Evolutionary conservation across 1,140 invertebrate genomes (phyloP).

Genomic region (Cecropterus lyciades): DNA sequence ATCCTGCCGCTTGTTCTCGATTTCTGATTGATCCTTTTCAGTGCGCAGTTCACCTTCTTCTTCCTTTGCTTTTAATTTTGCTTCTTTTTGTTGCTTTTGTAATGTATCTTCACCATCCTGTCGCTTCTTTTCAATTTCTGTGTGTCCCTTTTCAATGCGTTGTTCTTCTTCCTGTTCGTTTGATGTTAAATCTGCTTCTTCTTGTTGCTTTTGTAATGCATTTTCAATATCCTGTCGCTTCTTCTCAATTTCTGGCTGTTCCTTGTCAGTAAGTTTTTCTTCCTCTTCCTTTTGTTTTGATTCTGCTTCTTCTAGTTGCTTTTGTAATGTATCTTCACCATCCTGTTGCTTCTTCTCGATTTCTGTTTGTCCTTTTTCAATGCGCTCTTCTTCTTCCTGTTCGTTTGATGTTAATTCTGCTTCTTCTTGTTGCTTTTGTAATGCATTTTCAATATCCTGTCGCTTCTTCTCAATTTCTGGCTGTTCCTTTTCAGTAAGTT

Average conservation of each 20-base stretch:
- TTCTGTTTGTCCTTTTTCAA: background rate
- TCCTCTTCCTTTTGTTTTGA: too few species aligned
- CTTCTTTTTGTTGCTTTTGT: background rate
- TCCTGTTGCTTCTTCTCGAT: background rate
- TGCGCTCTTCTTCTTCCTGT: background rate
- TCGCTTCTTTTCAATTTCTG: background rate
- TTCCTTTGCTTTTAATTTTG: background rate
- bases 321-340: too few species aligned
- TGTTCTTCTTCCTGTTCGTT: too few species aligned
- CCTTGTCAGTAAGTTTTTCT: too few species aligned
- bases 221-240: too few species aligned
- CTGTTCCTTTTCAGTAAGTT: background rate
- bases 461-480: background rate
- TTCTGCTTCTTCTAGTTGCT: too few species aligned
- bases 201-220: too few species aligned
- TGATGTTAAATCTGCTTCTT: too few species aligned
- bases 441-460: background rate
- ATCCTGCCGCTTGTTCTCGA: background rate
- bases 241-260: too few species aligned
- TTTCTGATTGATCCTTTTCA: background rate
- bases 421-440: constrained; percentile 5
- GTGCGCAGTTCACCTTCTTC: background rate
- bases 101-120: background rate
- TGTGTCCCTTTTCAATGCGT: background rate
- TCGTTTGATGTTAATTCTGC: background rate